A percentile compares a stretch with the other conserved stretches of the same genome.
Evolutionary conservation across 2,888 invertebrate genomes (phyloP).

Genomic region (Mechanitis mazaeus): DNA sequence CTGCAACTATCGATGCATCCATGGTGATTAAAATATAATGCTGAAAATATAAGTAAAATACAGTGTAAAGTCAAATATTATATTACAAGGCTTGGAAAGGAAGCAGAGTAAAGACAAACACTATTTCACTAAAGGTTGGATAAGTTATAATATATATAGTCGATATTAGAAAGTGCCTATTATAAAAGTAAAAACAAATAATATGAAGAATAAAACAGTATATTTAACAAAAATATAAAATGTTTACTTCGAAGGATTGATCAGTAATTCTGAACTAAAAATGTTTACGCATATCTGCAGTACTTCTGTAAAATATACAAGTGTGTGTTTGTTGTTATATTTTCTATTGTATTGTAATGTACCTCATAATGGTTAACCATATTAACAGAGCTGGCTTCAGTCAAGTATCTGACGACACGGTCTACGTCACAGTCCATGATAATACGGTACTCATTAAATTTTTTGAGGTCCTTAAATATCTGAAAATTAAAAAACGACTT

Average conservation of each 20-base stretch:
- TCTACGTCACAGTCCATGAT: slow-evolving; percentile 60
- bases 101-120: no score
- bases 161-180: no score
- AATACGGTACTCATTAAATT: slow-evolving; percentile 51
- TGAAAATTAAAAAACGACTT: slow-evolving; percentile 27
- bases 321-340: no score
- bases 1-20: slow-evolving; percentile 53
- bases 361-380: slow-evolving; percentile 65
- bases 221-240: neutral
- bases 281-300: no score
- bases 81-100: neutral
- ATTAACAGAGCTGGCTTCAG: slow-evolving; percentile 46
- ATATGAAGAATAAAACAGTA: no score
- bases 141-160: no score
- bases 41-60: slow-evolving; percentile 36
- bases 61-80: slow-evolving; percentile 3
- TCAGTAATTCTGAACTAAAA: no score
- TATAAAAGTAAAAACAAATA: no score
- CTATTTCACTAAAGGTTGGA: no score
- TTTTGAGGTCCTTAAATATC: slow-evolving; percentile 57
- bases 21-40: slow-evolving; percentile 59
- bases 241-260: no score
- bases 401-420: slow-evolving; percentile 52
- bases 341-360: slow-evolving; percentile 10
- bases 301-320: no score